Percentiles rank a stretch among this genome's conserved stretches.
Evolutionary conservation across 2,888 invertebrate genomes (phyloP).

Genomic region (Eupithecia pulchellata): DNA sequence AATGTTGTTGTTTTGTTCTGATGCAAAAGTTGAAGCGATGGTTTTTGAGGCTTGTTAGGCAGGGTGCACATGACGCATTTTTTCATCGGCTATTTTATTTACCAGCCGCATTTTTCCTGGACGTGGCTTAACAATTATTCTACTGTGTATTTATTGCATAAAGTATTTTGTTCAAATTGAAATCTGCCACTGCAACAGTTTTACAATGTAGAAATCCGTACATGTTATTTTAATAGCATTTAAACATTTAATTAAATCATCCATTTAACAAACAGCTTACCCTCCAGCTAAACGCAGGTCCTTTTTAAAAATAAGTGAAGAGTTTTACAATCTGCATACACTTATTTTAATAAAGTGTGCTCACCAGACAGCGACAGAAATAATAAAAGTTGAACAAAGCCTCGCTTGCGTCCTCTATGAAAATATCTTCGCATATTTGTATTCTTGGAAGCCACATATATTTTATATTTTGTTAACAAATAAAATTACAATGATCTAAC

Average conservation of each 20-base stretch:
- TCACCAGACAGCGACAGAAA: conserved; percentile 32
- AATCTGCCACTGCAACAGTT: not conserved
- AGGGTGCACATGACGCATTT: not conserved
- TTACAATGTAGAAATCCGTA: not conserved
- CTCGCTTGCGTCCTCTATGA: conserved; percentile 27
- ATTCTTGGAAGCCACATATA: conserved; percentile 8
- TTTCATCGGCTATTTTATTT: not conserved
- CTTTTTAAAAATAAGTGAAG: conserved; percentile 7
- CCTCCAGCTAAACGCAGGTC: not conserved
- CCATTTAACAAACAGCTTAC: not conserved
- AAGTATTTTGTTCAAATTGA: not conserved
- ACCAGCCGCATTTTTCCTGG: no score
- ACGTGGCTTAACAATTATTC: not conserved
- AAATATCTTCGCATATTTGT: conserved; percentile 31
- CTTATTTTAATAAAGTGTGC: conserved; percentile 23
- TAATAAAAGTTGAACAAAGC: conserved; percentile 35
- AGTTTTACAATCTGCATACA: conserved; percentile 18
- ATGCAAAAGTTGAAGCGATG: not conserved
- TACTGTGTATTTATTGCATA: not conserved
- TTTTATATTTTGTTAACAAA: not conserved
- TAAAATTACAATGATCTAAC: no score
- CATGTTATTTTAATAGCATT: not conserved
- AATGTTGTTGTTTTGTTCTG: not conserved
- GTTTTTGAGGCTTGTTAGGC: not conserved
- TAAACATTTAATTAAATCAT: not conserved